These are phyloP conservation scores for Microcebus ravelobensis DNA, from an alignment of 2,113 vertebrate genomes.

Conservation along the genomic window DNA sequence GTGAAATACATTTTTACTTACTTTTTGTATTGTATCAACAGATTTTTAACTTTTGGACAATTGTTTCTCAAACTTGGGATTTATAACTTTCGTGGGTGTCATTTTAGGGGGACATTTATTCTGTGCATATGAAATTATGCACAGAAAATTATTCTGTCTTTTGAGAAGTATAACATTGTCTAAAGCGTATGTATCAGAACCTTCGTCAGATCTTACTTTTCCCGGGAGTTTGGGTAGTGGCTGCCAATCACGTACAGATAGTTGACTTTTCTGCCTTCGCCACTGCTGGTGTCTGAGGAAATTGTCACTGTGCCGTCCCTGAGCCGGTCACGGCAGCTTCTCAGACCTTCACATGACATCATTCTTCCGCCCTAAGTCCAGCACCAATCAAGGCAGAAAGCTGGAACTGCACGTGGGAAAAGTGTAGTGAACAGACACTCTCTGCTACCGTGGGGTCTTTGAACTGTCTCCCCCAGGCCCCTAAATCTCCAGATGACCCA, in stretches of 20 bases:
- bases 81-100: neutral
- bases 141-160: constrained; percentile 2
- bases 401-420: constrained; percentile 7
- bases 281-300: constrained; percentile 1
- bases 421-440: neutral
- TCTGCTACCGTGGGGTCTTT: neutral
- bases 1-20: neutral
- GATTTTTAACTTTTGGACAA: neutral
- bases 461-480: neutral
- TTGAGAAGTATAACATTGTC: neutral
- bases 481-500: neutral
- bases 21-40: neutral
- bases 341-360: constrained; percentile 22
- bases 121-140: neutral
- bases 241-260: constrained; percentile 60
- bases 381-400: constrained; percentile 35
- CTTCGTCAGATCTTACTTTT: constrained; percentile 33
- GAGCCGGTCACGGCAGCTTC: neutral
- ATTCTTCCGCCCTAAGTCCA: constrained; percentile 25
- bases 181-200: constrained; percentile 25
- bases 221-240: neutral
- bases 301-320: constrained; percentile 21
- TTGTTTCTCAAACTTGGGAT: constrained; percentile 25
- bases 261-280: constrained; percentile 5
- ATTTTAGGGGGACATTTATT: neutral